Evolutionary conservation across 1,140 invertebrate species (phyloP), one percentile per base, ranked within the genome.

Genomic region (Chrysomallon squamiferum): DNA sequence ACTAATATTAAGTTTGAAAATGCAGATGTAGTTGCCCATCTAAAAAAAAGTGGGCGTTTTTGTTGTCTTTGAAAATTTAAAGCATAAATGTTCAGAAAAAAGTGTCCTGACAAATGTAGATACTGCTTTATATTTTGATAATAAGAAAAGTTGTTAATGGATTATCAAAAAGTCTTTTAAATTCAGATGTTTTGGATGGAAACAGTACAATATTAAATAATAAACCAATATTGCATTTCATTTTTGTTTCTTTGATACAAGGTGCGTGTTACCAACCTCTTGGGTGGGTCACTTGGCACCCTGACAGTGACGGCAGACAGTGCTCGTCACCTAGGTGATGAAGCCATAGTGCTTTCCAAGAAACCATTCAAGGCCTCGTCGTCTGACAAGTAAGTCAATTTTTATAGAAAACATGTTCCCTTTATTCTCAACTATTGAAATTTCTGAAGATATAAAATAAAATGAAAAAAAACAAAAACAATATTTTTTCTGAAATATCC

Each of bases 231-330:
- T n/a, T n/a, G n/a, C n/a, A n/a, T n/a, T n/a, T n/a, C n/a, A n/a
- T n/a, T n/a, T n/a, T n/a, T 32, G 11, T 25, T 27, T 33, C n/a
- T 15, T 20, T 62, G n/a, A 6, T 15, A 47, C 22, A 47, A 85
- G 70, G 88, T 97, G 25, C 89, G 90, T 52, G 90, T 97, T 33
- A 92, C 92, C 4, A 92, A 97, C 87, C 86, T 97, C 41, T 84
- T 97, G n/a, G 95, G 95, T 1, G 89, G 90, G 61, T 86, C 91
- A 5, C 77, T 96, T 7, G 87, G 90, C 1, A 88, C 88, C 11
- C 83, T 92, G 33, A 89, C 90, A 47, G 91, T 95, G 0, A 87
- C 91, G 45, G 91, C 91, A 11, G 91, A 93, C 72, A 92, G 90
- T 30, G 93, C 91, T 2, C 92, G 90, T 0, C 88, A 91, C 72